Percentiles rank a stretch among this genome's conserved stretches.
Evolutionary conservation across 2,113 vertebrate genomes (phyloP).

Genomic region (Corythoichthys haematopterus): DNA sequence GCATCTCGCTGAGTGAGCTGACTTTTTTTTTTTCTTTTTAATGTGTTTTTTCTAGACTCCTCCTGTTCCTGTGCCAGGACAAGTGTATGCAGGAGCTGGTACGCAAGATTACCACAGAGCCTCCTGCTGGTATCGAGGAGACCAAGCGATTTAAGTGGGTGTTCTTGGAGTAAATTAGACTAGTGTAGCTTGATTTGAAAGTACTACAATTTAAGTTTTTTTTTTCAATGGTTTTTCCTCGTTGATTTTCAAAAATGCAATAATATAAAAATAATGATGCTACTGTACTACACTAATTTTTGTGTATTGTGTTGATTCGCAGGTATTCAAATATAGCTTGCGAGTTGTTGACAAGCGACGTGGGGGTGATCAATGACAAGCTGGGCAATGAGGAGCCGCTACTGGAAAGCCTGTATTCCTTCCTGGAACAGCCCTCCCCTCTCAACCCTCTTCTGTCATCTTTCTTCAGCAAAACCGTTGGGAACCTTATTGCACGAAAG

Average conservation of each 20-base stretch:
- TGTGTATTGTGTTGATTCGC: slow-evolving; percentile 19
- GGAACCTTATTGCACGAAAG: slow-evolving; percentile 91
- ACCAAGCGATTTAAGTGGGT: slow-evolving; percentile 95
- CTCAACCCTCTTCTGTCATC: slow-evolving; percentile 94
- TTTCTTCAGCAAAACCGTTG: slow-evolving; percentile 97
- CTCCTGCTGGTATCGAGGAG: slow-evolving; percentile 88
- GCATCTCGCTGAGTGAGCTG: slow-evolving; percentile 2
- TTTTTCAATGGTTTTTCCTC: neutral
- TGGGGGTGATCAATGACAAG: slow-evolving; percentile 90
- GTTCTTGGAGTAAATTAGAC: slow-evolving; percentile 3
- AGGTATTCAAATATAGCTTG: slow-evolving; percentile 94
- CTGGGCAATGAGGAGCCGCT: slow-evolving; percentile 86
- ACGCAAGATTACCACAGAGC: slow-evolving; percentile 86
- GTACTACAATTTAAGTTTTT: neutral
- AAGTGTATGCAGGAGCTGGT: slow-evolving; percentile 91
- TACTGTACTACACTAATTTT: no score
- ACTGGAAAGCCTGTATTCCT: slow-evolving; percentile 83
- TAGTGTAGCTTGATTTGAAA: neutral
- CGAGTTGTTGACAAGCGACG: slow-evolving; percentile 91
- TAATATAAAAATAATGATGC: no score
- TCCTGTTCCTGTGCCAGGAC: slow-evolving; percentile 87
- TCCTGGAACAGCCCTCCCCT: slow-evolving; percentile 86
- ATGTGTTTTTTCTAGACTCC: slow-evolving; percentile 67
- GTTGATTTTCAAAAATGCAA: neutral
- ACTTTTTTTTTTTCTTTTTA: slow-evolving; percentile 3